Base-by-base conservation (phyloP, 2,797 vertebrate species). In the Takifugu rubripes region DNA sequence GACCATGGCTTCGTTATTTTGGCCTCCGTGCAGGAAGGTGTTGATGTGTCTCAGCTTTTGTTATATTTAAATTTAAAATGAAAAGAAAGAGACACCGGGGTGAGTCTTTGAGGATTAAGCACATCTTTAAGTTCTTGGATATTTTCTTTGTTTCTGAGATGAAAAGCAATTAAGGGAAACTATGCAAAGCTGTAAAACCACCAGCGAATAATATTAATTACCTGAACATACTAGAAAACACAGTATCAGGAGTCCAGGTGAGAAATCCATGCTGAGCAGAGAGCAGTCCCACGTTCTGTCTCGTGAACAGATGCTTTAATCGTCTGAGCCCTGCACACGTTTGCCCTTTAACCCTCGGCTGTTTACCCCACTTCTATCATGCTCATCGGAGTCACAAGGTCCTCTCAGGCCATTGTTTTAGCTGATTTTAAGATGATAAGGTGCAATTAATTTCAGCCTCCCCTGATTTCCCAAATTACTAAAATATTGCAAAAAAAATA, bases 161-260 rank as follows among this genome's bases (percentile, higher is more conserved):
- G 21, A 21, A 33, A 40, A 40, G 12, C 36, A 12, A 40, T 11
- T 1, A 40, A 12, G 10, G 10, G 12, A 11, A 46, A 17, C 6
- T n/a, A 46, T 3, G 2, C 17, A 46, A 46, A 21, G 3, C 6
- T 21, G 17, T 46, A 10, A 9, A 36, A 52, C n/a, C 26, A 48
- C 15, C 52, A 59, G 25, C 1, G 25, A 62, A 55, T 49, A 6
- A 3, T 48, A 56, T 47, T 21, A 0, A 25, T 88, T 84, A 91
- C 90, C 90, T 87, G 88, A 70, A 59, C 62, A 79, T 40, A 88
- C 50, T 0, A 92, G 67, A 44, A 69, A 77, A 27, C 57, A 80
- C 26, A 89, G 74, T 49, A 90, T 52, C 56, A 89, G 56, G 68
- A 68, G 64, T 16, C 25, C 44, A 1, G 33, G 56, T 66, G 76